These are phyloP conservation scores for Drosophila rhopaloa DNA, from an alignment of 1,140 invertebrate species.

Conservation along the genomic window DNA sequence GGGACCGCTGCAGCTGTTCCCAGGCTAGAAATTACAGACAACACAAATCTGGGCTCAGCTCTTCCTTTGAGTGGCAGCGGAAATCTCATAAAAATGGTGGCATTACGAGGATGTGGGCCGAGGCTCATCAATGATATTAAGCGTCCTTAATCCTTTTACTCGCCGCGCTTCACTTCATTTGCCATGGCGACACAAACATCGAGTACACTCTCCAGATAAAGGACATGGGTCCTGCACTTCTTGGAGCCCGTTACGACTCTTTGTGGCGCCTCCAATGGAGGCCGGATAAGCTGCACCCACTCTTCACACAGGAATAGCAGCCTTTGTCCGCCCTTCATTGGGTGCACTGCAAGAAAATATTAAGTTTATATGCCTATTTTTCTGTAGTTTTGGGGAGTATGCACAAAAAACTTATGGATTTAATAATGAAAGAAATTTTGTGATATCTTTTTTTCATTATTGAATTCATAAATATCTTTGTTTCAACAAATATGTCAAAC, in stretches of 20 bases:
- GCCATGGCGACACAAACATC: constrained; percentile 35
- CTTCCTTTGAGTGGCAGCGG: constrained; percentile 29
- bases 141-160: constrained; percentile 80
- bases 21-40: constrained; percentile 20
- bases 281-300: constrained; percentile 36
- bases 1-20: constrained; percentile 64
- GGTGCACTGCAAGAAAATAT: constrained; percentile 4
- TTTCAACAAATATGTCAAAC: too few relatives aligned
- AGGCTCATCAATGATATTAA: constrained; percentile 82
- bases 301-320: constrained; percentile 2
- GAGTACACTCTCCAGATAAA: constrained; percentile 15
- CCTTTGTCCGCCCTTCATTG: constrained; percentile 7
- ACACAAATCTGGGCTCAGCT: constrained; percentile 58
- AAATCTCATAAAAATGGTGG: constrained; percentile 57
- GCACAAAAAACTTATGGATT: too few relatives aligned
- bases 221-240: constrained; percentile 36
- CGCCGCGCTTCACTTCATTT: constrained; percentile 62
- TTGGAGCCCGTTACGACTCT: constrained; percentile 18
- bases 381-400: too few relatives aligned
- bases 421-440: too few relatives aligned
- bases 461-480: too few relatives aligned
- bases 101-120: constrained; percentile 12
- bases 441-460: too few relatives aligned
- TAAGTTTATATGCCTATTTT: neutral
- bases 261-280: constrained; percentile 25